Evolutionary conservation across 1,140 invertebrate genomes (phyloP).

Genomic region (Calycopis cecrops): DNA sequence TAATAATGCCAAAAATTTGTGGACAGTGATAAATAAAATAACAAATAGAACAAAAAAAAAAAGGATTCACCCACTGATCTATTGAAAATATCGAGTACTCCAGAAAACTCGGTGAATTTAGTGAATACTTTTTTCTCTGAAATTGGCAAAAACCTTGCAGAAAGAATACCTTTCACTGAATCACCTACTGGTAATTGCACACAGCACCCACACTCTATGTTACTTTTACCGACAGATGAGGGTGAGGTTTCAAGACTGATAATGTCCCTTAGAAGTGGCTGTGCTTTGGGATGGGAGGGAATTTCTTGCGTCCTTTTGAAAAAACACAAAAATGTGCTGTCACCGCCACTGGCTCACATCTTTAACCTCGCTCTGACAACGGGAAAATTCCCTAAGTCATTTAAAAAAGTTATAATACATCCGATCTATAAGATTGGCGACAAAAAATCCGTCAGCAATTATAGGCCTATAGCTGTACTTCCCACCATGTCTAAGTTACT

Average conservation of each 20-base stretch:
- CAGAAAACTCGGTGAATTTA: slow-evolving; percentile 1
- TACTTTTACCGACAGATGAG: too few relatives aligned
- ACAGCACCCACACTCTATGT: background rate
- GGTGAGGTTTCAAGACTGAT: background rate
- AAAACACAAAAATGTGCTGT: too few relatives aligned
- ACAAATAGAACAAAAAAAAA: background rate
- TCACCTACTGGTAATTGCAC: background rate
- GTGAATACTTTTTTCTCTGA: slow-evolving; percentile 12
- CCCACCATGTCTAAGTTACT: too few relatives aligned
- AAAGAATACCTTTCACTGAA: too few relatives aligned
- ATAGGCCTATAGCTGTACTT: too few relatives aligned
- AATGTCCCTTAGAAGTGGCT: slow-evolving; percentile 9
- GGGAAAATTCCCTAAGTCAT: too few relatives aligned
- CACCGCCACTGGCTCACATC: too few relatives aligned
- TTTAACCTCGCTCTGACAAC: too few relatives aligned
- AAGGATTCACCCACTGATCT: background rate
- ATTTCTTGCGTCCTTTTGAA: too few relatives aligned
- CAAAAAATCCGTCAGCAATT: too few relatives aligned
- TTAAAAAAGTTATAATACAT: too few relatives aligned
- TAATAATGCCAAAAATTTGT: background rate
- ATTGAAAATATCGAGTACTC: background rate
- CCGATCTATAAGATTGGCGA: too few relatives aligned
- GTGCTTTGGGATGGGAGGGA: slow-evolving; percentile 16
- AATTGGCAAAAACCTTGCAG: slow-evolving; percentile 12
- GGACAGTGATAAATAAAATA: background rate